A percentile compares a stretch with the other conserved stretches of the same genome.
phyloP scores from a whole-genome alignment of 2,888 invertebrate species.

The Xestia c-nigrum region DNA sequence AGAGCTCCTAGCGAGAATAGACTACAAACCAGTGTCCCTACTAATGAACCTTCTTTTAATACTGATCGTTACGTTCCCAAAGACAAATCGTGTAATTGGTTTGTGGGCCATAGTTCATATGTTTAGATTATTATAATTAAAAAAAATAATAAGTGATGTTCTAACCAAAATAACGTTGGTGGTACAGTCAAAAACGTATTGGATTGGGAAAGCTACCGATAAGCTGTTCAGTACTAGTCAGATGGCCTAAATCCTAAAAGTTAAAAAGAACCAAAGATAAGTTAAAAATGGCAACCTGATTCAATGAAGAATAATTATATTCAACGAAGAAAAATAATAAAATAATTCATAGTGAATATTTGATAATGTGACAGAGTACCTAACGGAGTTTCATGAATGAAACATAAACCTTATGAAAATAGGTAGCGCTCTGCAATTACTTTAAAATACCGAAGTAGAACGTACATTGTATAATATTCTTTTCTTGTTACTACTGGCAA shows the following conservation, averaged over 20 bases:
- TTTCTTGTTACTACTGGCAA: background rate
- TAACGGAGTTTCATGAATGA: background rate
- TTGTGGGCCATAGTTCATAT: too few relatives aligned
- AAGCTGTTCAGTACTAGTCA: background rate
- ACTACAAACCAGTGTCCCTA: background rate
- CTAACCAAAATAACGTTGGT: background rate
- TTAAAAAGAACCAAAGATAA: background rate
- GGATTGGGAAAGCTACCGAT: background rate
- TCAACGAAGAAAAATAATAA: too few relatives aligned
- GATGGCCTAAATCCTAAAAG: background rate
- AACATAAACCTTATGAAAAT: background rate
- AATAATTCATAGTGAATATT: background rate
- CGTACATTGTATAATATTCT: background rate
- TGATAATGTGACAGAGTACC: background rate
- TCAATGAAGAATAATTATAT: background rate
- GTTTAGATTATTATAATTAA: too few relatives aligned
- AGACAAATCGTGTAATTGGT: too few relatives aligned
- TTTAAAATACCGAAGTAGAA: background rate
- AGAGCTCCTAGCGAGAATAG: background rate
- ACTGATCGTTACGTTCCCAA: too few relatives aligned
- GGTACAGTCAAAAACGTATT: background rate
- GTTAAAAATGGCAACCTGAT: background rate
- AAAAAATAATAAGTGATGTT: background rate
- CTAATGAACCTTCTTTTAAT: too few relatives aligned
- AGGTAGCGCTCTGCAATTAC: background rate